Conservation (phyloP, 2,797 vertebrate species). For the Gallirallus australis region DNA sequence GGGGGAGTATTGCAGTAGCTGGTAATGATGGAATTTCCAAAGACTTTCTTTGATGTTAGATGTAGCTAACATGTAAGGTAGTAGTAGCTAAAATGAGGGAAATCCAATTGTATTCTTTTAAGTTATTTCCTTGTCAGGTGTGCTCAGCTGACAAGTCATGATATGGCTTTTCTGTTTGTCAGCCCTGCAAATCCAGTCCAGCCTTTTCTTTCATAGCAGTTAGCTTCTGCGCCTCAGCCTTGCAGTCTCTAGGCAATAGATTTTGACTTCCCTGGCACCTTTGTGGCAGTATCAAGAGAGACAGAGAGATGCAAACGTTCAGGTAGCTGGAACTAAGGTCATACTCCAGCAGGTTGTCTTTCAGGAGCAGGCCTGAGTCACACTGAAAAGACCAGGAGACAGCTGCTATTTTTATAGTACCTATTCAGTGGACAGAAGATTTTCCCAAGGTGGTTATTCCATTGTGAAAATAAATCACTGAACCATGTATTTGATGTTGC, state of each 20-base stretch:
- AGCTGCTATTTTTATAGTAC: not conserved
- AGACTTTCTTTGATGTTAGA: not conserved
- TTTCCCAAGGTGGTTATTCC: not conserved
- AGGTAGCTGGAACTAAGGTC: not conserved
- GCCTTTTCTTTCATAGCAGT: not conserved
- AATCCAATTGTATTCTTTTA: not conserved
- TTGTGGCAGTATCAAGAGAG: not conserved
- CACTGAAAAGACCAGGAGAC: not conserved
- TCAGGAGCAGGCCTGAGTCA: not conserved
- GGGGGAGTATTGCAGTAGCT: fast-evolving
- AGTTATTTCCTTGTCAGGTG: not conserved
- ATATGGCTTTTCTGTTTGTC: not conserved
- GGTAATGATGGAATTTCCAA: not conserved
- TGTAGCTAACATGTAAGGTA: not conserved
- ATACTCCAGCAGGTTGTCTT: not conserved
- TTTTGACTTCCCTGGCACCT: not conserved
- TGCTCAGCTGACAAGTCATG: not conserved
- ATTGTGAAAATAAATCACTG: not conserved
- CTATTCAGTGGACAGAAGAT: not conserved
- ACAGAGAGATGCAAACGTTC: not conserved
- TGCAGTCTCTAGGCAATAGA: not conserved
- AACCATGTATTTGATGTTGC: not conserved
- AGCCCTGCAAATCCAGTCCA: not conserved
- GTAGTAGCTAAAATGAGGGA: not conserved
- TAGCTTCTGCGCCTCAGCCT: not conserved